Evolutionary conservation across 1,140 invertebrate species (phyloP), one percentile per base, ranked within the genome.

Genomic region (Drosophila orosa): DNA sequence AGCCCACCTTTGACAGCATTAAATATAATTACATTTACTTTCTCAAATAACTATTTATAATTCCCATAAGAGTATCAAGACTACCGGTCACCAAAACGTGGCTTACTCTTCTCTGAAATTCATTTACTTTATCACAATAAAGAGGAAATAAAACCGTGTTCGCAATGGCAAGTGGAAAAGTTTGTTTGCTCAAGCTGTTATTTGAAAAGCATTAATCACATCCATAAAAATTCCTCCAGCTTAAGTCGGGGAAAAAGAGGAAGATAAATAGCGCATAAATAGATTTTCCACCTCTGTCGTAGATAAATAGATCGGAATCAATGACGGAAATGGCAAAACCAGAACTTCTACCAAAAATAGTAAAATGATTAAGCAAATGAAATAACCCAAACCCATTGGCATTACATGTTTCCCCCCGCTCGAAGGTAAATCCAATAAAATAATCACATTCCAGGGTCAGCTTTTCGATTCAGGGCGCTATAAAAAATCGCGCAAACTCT

Each of bases 371-470:
- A 47, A 48, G 15, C 42, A 17, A 57, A 39, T 48, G 42, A 22
- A 50, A 66, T 29, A 17, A 48, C 47, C 47, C 5, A 35, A n/a
- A 6, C 19, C 50, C 31, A 24, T 19, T 31, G 12, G 31, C 40
- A 40, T 71, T 71, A 22, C 67, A 57, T 29, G 27, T 12, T 29
- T 27, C 25, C 47, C 45, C 44, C 4, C 47, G 25, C 45, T 56
- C 19, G 47, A 44, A 45, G 48, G 48, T 33, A 40, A 40, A 45
- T 10, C 52, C 68, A 27, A 47, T 71, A 27, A 45, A 71, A 48
- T 60, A 65, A 65, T 27, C 25, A 40, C 50, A 87, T 83, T 79
- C 72, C 68, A 86, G 58, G 82, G 78, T 57, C 58, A 47, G 55
- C 24, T 52, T 52, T 52, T n/a, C 29, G 57, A 78, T 67, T 82